Percentiles rank a stretch among this genome's conserved stretches.
Evolutionary conservation across 2,888 invertebrate genomes (phyloP).

Genomic region (Scaptomyza cyrtandrae): DNA sequence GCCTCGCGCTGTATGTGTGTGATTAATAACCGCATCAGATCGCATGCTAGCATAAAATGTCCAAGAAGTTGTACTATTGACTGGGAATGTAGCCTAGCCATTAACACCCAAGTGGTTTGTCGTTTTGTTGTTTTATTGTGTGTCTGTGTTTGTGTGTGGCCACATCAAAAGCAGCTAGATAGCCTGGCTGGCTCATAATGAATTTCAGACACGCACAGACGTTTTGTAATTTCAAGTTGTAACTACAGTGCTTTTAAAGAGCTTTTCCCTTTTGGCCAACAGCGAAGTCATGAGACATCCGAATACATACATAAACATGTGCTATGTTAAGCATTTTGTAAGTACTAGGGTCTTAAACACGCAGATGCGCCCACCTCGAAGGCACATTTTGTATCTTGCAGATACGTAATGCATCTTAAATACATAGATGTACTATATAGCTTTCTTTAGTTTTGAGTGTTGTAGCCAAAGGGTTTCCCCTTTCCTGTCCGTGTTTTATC

Average conservation of each 20-base stretch:
- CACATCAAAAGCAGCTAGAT: slow-evolving; percentile 33
- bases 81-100: slow-evolving; percentile 32
- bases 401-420: slow-evolving; percentile 21
- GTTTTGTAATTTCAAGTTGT: slow-evolving; percentile 81
- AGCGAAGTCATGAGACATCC: slow-evolving; percentile 7
- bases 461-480: not conserved
- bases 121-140: slow-evolving; percentile 7
- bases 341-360: slow-evolving; percentile 23
- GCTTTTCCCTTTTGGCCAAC: slow-evolving; percentile 58
- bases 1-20: not conserved
- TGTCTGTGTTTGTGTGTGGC: slow-evolving; percentile 44
- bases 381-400: slow-evolving; percentile 40
- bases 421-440: not conserved
- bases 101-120: slow-evolving; percentile 63
- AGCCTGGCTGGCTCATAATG: slow-evolving; percentile 67
- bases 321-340: slow-evolving; percentile 52
- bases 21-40: slow-evolving; percentile 26
- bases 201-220: slow-evolving; percentile 82
- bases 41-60: slow-evolving; percentile 26
- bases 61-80: slow-evolving; percentile 10
- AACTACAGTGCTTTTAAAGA: slow-evolving; percentile 73
- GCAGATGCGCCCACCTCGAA: slow-evolving; percentile 47
- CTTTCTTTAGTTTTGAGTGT: not conserved
- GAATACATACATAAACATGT: slow-evolving; percentile 34
- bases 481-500: slow-evolving; percentile 53